phyloP scores from a whole-genome alignment of 2,113 vertebrate species.

The Choloepus hoffmanni region DNA sequence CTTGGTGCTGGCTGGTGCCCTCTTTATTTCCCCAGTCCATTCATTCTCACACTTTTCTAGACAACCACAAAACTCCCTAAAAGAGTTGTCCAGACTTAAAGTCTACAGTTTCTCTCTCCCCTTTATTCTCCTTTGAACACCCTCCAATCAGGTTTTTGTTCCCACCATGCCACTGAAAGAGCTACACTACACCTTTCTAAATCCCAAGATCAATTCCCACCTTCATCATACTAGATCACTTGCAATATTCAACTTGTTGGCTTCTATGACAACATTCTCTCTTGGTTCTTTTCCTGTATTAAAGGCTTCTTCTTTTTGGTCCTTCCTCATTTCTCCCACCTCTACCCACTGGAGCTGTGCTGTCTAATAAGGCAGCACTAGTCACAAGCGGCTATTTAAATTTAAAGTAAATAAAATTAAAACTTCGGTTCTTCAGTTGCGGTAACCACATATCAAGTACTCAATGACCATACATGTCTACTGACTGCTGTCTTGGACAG shows the following conservation, averaged over 20 bases:
- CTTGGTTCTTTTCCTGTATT: not conserved
- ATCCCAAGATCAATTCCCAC: not conserved
- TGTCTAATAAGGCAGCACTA: not conserved
- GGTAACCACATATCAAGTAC: not conserved
- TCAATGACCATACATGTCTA: not conserved
- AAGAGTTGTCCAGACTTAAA: not conserved
- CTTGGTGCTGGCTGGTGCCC: not conserved
- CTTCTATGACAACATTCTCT: not conserved
- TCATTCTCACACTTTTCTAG: not conserved
- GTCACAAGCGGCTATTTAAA: not conserved
- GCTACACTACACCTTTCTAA: not conserved
- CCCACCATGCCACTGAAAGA: not conserved
- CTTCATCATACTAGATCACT: not conserved
- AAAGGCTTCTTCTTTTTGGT: not conserved
- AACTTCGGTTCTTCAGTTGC: not conserved
- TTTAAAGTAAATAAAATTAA: not conserved
- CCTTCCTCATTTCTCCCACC: not conserved
- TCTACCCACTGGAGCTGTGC: not conserved
- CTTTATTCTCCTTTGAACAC: slow-evolving; percentile 14
- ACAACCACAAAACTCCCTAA: not conserved
- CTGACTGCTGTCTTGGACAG: fast-evolving
- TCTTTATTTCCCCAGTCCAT: not conserved
- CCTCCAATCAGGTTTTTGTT: not conserved
- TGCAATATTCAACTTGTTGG: not conserved
- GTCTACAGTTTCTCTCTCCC: not conserved